phyloP scores from a whole-genome alignment of 2,113 vertebrate genomes.

The Semnornis frantzii region DNA sequence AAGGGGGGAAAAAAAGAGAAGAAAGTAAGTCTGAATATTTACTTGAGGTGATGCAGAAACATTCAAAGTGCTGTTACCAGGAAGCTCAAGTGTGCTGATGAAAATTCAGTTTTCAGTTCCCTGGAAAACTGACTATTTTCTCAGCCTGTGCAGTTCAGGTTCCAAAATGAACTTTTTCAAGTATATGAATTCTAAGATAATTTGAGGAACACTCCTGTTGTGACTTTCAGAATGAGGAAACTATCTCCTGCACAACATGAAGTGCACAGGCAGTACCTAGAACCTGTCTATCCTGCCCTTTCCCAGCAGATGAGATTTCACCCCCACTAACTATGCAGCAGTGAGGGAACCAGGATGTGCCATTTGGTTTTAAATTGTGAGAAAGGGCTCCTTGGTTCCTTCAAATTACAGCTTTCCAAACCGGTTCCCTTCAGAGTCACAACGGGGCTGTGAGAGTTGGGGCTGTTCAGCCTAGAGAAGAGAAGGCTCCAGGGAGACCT shows the following conservation, averaged over 20 bases:
- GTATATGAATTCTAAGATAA: neutral
- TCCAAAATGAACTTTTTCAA: neutral
- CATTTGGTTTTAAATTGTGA: constrained; percentile 14
- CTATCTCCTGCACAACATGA: neutral
- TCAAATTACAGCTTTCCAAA: neutral
- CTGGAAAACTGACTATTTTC: neutral
- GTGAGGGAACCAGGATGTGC: neutral
- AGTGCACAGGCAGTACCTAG: neutral
- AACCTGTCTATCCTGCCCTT: constrained; percentile 34
- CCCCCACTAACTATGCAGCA: neutral
- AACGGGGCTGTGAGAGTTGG: too few relatives aligned
- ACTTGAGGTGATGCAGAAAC: neutral
- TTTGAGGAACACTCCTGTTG: neutral
- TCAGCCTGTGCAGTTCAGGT: neutral
- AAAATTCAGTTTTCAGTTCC: neutral
- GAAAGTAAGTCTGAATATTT: neutral
- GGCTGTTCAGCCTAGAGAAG: too few relatives aligned
- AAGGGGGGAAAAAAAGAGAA: neutral
- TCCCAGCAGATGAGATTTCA: neutral
- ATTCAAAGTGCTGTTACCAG: neutral
- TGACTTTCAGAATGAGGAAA: neutral
- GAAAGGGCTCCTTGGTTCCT: neutral
- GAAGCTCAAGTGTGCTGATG: neutral
- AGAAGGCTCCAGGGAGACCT: too few relatives aligned
- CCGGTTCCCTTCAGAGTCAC: neutral